These are phyloP conservation scores for Microcebus murinus DNA, from an alignment of 2,113 vertebrate genomes.

Conservation along the genomic window DNA sequence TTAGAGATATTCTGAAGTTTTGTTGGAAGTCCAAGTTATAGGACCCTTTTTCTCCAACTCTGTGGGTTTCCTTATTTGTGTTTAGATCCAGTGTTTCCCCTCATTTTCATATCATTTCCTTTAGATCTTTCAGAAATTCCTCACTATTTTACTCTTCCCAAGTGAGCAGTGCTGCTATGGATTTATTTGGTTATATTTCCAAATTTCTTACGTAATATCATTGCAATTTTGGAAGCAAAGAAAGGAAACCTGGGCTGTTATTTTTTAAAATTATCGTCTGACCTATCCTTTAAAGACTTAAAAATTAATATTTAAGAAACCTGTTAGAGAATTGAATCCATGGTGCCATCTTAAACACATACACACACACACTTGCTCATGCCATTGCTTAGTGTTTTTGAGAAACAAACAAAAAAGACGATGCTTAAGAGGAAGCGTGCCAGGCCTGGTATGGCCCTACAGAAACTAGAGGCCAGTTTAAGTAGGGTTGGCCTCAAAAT, in stretches of 20 bases:
- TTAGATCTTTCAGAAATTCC: background rate
- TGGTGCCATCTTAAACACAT: background rate
- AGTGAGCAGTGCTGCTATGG: background rate
- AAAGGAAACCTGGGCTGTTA: background rate
- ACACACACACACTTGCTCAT: too few species aligned
- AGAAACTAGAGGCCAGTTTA: background rate
- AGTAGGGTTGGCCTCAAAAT: background rate
- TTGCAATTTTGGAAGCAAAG: background rate
- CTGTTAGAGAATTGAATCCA: background rate
- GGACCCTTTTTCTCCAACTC: fast-evolving
- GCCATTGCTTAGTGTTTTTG: background rate
- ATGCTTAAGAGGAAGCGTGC: background rate
- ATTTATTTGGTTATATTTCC: background rate
- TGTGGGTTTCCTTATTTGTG: background rate
- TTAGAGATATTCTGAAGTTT: background rate
- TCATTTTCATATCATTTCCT: background rate
- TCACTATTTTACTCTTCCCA: background rate
- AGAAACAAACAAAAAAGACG: background rate
- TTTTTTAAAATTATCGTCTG: background rate
- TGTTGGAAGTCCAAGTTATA: background rate
- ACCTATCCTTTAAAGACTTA: background rate
- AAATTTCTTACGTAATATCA: background rate
- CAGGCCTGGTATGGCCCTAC: fast-evolving
- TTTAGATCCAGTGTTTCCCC: background rate
- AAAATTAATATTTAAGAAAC: background rate